Conservation (phyloP, 2,888 invertebrate species). For the Dysmachus trigonus region DNA sequence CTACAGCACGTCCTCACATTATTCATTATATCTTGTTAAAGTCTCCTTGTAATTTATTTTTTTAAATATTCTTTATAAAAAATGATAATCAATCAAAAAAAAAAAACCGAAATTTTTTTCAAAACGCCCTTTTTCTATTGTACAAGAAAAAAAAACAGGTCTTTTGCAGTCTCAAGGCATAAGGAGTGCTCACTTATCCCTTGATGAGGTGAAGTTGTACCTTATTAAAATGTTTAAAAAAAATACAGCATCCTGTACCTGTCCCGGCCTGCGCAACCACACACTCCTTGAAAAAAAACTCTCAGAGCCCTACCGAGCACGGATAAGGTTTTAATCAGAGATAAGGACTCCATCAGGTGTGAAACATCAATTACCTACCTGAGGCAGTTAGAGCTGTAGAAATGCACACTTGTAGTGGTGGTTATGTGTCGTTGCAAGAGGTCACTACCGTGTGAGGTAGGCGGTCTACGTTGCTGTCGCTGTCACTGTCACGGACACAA, state of each 20-base stretch:
- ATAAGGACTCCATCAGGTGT: conserved; percentile 5
- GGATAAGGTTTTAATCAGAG: not conserved
- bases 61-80: no score
- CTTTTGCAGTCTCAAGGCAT: no score
- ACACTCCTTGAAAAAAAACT: not conserved
- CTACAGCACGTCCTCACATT: no score
- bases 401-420: not conserved
- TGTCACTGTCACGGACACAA: not conserved
- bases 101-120: no score
- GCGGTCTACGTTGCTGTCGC: not conserved
- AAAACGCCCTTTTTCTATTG: no score
- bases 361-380: conserved; percentile 13
- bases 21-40: no score
- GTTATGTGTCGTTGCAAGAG: not conserved
- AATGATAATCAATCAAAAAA: no score
- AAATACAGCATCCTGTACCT: no score
- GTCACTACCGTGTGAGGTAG: not conserved
- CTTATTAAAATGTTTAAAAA: not conserved
- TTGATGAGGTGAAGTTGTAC: not conserved
- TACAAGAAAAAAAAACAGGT: no score
- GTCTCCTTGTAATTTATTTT: no score
- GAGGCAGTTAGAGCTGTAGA: not conserved
- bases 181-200: not conserved
- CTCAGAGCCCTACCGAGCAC: not conserved
- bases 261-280: not conserved